Evolutionary conservation across 2,888 invertebrate species (phyloP).

Genomic region (Nemotelus nigrinus): DNA sequence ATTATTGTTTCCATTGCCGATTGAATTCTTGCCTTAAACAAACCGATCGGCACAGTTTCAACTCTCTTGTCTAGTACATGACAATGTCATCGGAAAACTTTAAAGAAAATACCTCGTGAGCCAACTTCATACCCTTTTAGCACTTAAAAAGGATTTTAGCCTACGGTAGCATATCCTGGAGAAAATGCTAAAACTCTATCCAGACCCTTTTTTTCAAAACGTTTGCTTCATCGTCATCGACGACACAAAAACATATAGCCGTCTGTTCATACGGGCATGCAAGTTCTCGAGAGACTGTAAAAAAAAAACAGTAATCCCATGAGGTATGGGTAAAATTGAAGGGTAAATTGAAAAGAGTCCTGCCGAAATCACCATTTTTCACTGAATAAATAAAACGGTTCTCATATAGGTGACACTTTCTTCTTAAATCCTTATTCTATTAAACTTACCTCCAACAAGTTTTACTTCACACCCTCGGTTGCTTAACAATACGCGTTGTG

Average conservation of each 20-base stretch:
- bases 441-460: constrained; percentile 48
- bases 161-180: constrained; percentile 32
- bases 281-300: too few species aligned
- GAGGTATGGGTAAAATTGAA: constrained; percentile 29
- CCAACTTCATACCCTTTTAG: constrained; percentile 35
- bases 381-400: constrained; percentile 46
- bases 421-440: constrained; percentile 48
- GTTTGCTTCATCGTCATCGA: neutral
- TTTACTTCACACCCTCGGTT: constrained; percentile 10
- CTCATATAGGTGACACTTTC: constrained; percentile 48
- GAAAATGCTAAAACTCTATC: constrained; percentile 15
- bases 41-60: constrained; percentile 15
- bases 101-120: constrained; percentile 7
- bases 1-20: neutral
- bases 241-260: neutral
- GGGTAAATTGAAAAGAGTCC: constrained; percentile 43
- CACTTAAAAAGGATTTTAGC: constrained; percentile 42
- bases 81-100: constrained; percentile 23
- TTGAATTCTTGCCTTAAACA: constrained; percentile 1
- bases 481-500: neutral
- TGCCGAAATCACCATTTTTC: constrained; percentile 38
- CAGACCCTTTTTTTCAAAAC: constrained; percentile 24
- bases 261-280: too few species aligned
- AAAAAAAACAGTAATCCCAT: constrained; percentile 4
- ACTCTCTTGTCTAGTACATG: neutral